Evolutionary conservation across 2,888 invertebrate species (phyloP).

Genomic region (Stramonita haemastoma): DNA sequence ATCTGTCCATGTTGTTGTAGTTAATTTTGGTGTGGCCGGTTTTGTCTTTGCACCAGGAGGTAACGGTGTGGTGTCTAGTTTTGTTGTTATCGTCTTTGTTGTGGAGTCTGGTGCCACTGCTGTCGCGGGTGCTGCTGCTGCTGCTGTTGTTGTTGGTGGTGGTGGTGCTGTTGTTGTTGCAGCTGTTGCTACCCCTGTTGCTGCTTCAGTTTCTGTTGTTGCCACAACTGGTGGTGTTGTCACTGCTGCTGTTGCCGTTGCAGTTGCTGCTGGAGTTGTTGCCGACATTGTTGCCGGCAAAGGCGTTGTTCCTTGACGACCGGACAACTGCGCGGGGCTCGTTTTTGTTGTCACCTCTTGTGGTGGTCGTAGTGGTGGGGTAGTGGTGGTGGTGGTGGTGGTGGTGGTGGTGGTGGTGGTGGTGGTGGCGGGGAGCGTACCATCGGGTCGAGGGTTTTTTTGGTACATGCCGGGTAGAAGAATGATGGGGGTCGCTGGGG

Average conservation of each 20-base stretch:
- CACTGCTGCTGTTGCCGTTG: neutral
- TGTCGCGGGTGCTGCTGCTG: too few relatives aligned
- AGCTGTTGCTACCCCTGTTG: too few relatives aligned
- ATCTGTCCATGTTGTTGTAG: neutral
- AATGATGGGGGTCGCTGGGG: too few relatives aligned
- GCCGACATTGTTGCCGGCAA: neutral
- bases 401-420: neutral
- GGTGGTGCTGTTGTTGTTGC: too few relatives aligned
- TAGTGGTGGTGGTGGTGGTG: neutral
- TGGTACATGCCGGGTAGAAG: too few relatives aligned
- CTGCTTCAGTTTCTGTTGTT: too few relatives aligned
- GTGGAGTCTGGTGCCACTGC: too few relatives aligned
- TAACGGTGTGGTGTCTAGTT: neutral
- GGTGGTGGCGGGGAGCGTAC: too few relatives aligned
- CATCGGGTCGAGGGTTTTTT: neutral
- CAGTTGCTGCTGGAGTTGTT: neutral
- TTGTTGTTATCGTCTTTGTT: too few relatives aligned
- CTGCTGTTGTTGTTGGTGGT: too few relatives aligned
- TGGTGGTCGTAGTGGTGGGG: neutral
- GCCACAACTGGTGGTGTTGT: too few relatives aligned
- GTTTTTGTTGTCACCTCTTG: neutral
- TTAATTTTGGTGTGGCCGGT: neutral
- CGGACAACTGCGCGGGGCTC: too few relatives aligned
- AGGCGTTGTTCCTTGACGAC: neutral
- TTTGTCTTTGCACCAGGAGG: neutral